Base-by-base conservation (phyloP, 2,888 invertebrate species). In the Siphonodentalium dalli region DNA sequence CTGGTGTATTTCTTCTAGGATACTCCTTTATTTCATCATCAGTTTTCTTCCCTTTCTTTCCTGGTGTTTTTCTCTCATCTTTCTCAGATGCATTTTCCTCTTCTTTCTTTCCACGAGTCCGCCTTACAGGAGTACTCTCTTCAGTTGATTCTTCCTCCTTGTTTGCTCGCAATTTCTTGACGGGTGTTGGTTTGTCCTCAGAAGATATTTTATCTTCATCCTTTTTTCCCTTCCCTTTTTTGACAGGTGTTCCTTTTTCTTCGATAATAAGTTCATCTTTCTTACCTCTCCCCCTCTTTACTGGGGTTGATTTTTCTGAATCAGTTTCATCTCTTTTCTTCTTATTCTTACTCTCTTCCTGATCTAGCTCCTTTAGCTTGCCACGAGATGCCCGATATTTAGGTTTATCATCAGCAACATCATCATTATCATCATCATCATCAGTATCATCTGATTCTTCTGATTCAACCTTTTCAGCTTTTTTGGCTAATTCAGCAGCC, bases 21-120 rank as follows among this genome's bases (percentile, higher is more conserved):
- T n/a, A n/a, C n/a, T n/a, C n/a, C n/a, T n/a, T n/a, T n/a, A n/a
- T n/a, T n/a, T n/a, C 18, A 8, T 43, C 39, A 3, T 40, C 29
- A 15, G 43, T 28, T 20, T 41, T 49, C 49, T 33, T 43, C 39
- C 23, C 46, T 34, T 42, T n/a, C n/a, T n/a, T n/a, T n/a, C 49
- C 52, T 26, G 49, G 28, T 15, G 46, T 40, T 24, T 38, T 31
- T 28, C 46, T 56, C 37, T 20, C 43, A 27, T 62, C 51, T 15
- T 41, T 52, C 28, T n/a, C n/a, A 35, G 52, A 38, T 54, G 48
- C 28, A 47, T 54, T n/a, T 38, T 53, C 26, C 24, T 35, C 23
- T 45, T 45, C 27, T 38, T 42, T 28, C 20, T 23, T 31, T 44
- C 18, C 28, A 27, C 15, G n/a, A 3, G 9, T 34, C 18, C 34